Conservation (phyloP, 2,113 vertebrate genomes). For the Plestiodon gilberti region DNA sequence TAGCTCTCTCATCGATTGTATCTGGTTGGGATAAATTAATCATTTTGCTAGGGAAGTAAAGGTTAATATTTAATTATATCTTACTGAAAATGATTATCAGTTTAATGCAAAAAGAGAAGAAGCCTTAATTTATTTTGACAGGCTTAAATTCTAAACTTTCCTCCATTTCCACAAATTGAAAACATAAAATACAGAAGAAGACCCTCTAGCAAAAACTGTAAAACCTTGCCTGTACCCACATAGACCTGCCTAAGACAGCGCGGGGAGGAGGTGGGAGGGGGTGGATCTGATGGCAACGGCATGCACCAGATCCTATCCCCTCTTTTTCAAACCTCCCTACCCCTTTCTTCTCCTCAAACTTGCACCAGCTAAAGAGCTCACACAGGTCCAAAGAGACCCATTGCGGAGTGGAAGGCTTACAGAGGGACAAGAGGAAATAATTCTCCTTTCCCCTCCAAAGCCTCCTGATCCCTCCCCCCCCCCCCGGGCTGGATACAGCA, state of each 20-base stretch:
- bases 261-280: too few relatives aligned
- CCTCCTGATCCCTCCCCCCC: too few relatives aligned
- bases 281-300: too few relatives aligned
- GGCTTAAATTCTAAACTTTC: not conserved
- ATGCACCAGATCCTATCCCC: too few relatives aligned
- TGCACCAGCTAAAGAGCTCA: too few relatives aligned
- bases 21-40: constrained; percentile 95
- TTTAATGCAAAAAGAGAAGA: not conserved
- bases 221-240: not conserved
- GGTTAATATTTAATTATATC: constrained; percentile 44
- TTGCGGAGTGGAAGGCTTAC: too few relatives aligned
- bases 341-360: too few relatives aligned
- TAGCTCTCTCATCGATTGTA: constrained; percentile 96
- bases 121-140: not conserved
- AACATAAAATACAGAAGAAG: constrained; percentile 11
- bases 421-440: too few relatives aligned
- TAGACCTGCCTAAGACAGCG: not conserved
- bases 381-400: too few relatives aligned
- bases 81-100: constrained; percentile 27
- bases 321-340: too few relatives aligned
- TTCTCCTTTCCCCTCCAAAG: too few relatives aligned
- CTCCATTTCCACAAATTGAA: not conserved
- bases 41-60: constrained; percentile 90
- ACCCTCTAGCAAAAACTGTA: not conserved
- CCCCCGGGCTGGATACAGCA: too few relatives aligned